Evolutionary conservation across 2,888 invertebrate genomes (phyloP), one percentile per base, ranked within the genome.

Genomic region (Agapostemon virescens): DNA sequence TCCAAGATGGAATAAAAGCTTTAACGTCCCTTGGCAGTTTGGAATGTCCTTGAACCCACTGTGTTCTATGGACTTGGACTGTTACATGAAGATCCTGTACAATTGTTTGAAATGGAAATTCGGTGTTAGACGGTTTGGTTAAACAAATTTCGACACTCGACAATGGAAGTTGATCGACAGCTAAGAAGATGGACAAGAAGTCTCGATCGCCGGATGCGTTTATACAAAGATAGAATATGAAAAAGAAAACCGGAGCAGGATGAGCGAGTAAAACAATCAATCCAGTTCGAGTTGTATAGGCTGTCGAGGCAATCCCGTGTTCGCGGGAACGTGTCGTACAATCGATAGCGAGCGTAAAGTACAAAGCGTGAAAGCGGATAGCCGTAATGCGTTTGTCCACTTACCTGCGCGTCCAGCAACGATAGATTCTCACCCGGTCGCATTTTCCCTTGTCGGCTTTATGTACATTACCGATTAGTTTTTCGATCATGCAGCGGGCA

Each of bases 401-500:
- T 90, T 90, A 90, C 90, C 90, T 90, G 84, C 71, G 84, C 71
- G 40, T 79, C 70, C 72, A 70, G 69, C 40, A 40, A 45, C 70
- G 52, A 67, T 26, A 76, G 77, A 77, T 11, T 49, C n/a, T n/a
- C 49, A n/a, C 49, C n/a, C 55, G 55, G 78, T 36, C 63, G 36
- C 30, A 52, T 40, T 69, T 55, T 77, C 61, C 74, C 79, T n/a
- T 77, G 63, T 85, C 83, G 17, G 81, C 74, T 55, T 11, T 87
- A 87, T 88, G 87, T 89, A 89, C 87, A 89, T 90, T 89, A 89
- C 87, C 89, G 85, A 90, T 90, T 90, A 90, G 89, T 90, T 84
- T n/a, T 83, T 89, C 36, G 83, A 85, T 89, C 91, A 91, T 91
- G 91, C 91, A 91, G 88, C 91, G 90, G 90, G 89, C 90, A 89